Base-by-base conservation (phyloP, 2,113 vertebrate genomes). In the Mus spicilegus region DNA sequence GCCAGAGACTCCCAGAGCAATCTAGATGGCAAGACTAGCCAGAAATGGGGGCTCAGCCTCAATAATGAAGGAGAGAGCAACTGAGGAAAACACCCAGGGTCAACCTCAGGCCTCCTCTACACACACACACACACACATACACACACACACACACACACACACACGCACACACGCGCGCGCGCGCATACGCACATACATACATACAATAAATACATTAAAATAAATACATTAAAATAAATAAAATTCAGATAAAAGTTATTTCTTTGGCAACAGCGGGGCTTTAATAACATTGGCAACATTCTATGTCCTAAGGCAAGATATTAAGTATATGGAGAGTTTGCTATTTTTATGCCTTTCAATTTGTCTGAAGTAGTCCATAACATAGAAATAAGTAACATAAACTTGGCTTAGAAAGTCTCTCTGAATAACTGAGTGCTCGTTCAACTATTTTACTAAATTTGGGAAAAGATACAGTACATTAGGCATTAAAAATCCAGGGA, bases 371-470 rank as follows among this genome's bases (percentile, higher is more conserved):
- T 76, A 84, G 49, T 93, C 94, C 61, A 78, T 82, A 91, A 78
- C 51, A 89, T 13, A 80, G 6, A 89, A 93, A 56, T 11, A 87
- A 90, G 76, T 26, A 49, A 90, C 6, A 70, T 42, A 76, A 42
- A 93, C 80, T 82, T 93, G 77, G 65, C 58, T 88, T 86, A 28
- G 26, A 86, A 92, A 91, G 13, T 91, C 33, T 93, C 58, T 96
- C 24, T 78, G 39, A 76, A 88, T 58, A 46, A 81, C 7, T 67
- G 4, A 80, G 78, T 63, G 16, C 54, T 82, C 82, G 77, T 54
- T 76, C 67, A 89, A 89, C n/a, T 89, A 91, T 72, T 95, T 87
- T 46, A 46, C 22, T 91, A 91, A 72, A 26, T 91, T 82, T 93
- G 11, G 89, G 28, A 72, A 22, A 75, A 36, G 61, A 89, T 28